Conservation (phyloP, 2,797 vertebrate genomes). For the Otolemur crassicaudatus region DNA sequence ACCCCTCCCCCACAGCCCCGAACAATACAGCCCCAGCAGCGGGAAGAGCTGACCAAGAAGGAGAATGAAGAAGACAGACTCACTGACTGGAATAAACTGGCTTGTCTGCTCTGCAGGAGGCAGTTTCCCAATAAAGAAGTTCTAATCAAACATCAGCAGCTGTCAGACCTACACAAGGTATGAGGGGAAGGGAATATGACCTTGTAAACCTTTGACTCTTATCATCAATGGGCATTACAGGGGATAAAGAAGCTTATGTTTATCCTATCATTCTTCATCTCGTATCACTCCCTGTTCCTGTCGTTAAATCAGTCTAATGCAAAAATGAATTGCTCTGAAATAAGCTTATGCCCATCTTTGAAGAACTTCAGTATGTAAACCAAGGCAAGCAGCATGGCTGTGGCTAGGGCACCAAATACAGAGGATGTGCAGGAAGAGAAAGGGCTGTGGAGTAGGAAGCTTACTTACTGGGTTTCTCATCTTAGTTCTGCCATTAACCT, state of each 20-base stretch:
- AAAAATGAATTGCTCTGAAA: conserved; percentile 3
- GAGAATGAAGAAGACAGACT: conserved; percentile 93
- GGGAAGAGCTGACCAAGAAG: conserved; percentile 86
- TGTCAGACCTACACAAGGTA: conserved; percentile 98
- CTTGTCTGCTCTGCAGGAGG: conserved; percentile 96
- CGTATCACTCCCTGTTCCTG: not conserved
- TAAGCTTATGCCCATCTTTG: not conserved
- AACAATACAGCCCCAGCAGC: conserved; percentile 71
- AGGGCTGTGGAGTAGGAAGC: not conserved
- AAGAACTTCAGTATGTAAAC: not conserved
- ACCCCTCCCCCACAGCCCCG: conserved; percentile 85
- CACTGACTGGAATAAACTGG: conserved; percentile 99
- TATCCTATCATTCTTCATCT: not conserved
- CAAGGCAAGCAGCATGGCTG: not conserved
- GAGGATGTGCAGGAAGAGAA: not conserved
- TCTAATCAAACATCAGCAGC: conserved; percentile 96
- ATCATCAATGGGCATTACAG: not conserved
- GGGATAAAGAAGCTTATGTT: not conserved
- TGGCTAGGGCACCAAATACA: not conserved
- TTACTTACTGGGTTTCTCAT: not conserved
- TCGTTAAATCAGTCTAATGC: not conserved
- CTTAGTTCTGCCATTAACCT: not conserved
- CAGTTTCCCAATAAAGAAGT: conserved; percentile 98
- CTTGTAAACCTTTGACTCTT: not conserved
- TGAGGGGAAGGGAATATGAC: not conserved